Base-by-base conservation (phyloP, 1,140 invertebrate species). In the Brachionus rotundiformis region DNA sequence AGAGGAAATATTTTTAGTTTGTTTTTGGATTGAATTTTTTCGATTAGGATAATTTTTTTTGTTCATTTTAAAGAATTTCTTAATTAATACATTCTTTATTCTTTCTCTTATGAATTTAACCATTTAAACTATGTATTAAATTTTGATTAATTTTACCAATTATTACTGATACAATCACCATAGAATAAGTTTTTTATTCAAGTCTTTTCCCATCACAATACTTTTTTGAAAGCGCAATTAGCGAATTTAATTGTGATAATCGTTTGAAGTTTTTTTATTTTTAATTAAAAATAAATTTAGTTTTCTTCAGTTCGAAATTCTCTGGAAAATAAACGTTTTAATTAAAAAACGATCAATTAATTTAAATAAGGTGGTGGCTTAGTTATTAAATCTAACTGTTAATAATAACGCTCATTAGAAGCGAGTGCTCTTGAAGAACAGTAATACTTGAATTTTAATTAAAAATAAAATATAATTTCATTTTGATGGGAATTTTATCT, bases 21-120 rank as follows among this genome's bases (percentile, higher is more conserved):
- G 29, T n/a, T 63, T 63, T 63, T 54, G n/a, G 47, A 54, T 54
- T 8, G n/a, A 54, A 54, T 29, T 11, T 29, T 29, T 63, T 63
- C 29, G 61, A 33, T 68, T 68, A 68, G 27, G 63, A 68, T 68
- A 36, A 36, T 33, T 68, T 68, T 68, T 68, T 68, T 63, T 63
- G 4, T 31, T 63, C 61, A 63, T 63, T 13, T 63, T 63, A 10
- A 63, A 11, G 10, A 63, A 63, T 63, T 63, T 31, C 29, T 27
- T 63, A 63, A 63, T 63, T 63, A 63, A 33, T 19, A 54, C 5
- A 54, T 54, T 54, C 29, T 25, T 63, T 33, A n/a, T 63, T 63
- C n/a, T 27, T 63, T 63, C 61, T 27, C 29, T 63, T 25, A 31
- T 63, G 61, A 63, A 63, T 63, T 63, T 63, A 63, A 7, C 61